A percentile compares a stretch with the other conserved stretches of the same genome.
phyloP scores from a whole-genome alignment of 2,113 vertebrate species.

The Phyllostomus hastatus region DNA sequence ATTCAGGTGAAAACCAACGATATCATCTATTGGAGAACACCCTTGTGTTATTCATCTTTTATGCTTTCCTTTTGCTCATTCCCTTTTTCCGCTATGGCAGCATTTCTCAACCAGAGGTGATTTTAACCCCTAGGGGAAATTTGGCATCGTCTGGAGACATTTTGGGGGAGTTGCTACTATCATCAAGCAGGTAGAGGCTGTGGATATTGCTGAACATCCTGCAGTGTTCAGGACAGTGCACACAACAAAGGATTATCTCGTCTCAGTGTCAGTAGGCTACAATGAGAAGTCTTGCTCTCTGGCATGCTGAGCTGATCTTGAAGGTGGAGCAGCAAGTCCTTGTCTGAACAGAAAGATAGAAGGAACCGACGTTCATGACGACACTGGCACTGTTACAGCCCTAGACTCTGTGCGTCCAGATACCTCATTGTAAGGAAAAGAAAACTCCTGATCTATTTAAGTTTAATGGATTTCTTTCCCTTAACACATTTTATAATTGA shows the following conservation, averaged over 20 bases:
- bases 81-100: not conserved
- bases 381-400: not conserved
- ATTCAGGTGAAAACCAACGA: not conserved
- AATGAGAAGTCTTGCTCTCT: not conserved
- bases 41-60: conserved; percentile 18
- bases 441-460: not conserved
- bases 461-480: not conserved
- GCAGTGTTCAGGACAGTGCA: not conserved
- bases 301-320: not conserved
- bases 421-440: not conserved
- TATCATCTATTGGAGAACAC: not conserved
- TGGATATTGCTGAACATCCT: not conserved
- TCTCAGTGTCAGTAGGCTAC: not conserved
- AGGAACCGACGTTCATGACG: not conserved
- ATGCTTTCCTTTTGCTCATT: not conserved
- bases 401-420: not conserved
- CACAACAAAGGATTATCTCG: not conserved
- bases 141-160: not conserved
- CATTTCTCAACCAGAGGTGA: not conserved
- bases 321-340: not conserved
- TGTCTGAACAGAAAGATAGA: not conserved
- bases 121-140: not conserved
- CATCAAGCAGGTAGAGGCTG: not conserved
- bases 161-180: not conserved
- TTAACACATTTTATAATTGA: not conserved